Conservation (phyloP, 2,888 invertebrate species). For the Aphrophora alni region DNA sequence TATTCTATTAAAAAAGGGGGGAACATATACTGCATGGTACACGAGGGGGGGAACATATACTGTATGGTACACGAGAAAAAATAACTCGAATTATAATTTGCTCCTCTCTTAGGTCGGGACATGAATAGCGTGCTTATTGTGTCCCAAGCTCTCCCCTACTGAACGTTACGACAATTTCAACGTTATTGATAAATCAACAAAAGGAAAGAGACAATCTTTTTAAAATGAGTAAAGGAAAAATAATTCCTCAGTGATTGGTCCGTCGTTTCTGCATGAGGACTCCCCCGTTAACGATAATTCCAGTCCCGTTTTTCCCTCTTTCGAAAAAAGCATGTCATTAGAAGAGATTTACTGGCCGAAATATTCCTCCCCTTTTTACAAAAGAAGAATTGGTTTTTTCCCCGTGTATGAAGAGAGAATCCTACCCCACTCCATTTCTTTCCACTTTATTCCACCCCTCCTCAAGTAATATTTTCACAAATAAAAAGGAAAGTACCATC, state of each 20-base stretch:
- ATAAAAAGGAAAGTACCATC: neutral
- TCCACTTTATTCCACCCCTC: conserved; percentile 6
- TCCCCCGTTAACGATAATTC: conserved; percentile 35
- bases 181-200: conserved; percentile 6
- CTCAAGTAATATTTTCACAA: neutral
- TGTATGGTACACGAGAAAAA: no score
- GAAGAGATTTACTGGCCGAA: conserved; percentile 46
- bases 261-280: conserved; percentile 2
- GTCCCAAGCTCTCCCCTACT: neutral
- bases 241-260: neutral
- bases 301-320: conserved; percentile 45
- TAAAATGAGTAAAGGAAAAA: neutral
- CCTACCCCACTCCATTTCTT: neutral
- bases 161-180: neutral
- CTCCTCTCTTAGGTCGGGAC: no score
- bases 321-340: conserved; percentile 49
- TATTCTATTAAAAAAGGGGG: no score
- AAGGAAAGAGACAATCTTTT: conserved; percentile 9
- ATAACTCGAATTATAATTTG: no score
- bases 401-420: neutral
- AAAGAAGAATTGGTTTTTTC: conserved; percentile 29
- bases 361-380: conserved; percentile 38
- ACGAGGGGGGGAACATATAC: no score
- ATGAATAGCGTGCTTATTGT: neutral
- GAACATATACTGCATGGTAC: no score